Base-by-base conservation (phyloP, 2,797 vertebrate genomes). In the Mergus octosetaceus region DNA sequence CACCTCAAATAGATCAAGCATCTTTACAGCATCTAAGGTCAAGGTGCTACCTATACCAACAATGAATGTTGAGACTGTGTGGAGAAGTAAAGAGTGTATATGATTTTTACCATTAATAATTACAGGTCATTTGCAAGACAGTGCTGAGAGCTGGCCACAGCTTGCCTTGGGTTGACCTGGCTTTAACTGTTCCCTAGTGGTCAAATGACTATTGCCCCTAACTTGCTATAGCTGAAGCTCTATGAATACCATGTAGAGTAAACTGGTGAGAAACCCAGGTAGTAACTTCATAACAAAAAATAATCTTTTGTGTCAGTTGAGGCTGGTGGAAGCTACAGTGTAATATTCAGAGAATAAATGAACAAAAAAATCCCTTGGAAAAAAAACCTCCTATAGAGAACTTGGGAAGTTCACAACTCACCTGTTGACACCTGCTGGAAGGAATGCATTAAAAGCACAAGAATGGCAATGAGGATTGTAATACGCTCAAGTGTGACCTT, bases 211-310 rank as follows among this genome's bases (percentile, higher is more conserved):
- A 32, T 25, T 68, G 22, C 3, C 17, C 4, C n/a, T 43, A 11
- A 4, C 0, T 0, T 4, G 3, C 32, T 54, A 6, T 17, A 34
- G 9, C 13, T 69, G 62, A 81, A 94, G 54, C 10, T 81, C 30
- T 56, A 11, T 49, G n/a, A 78, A 38, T 72, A 43, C 1, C 1
- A 9, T 10, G 10, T 9, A 27, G 0, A 39, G 21, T 39, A 39
- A 58, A 57, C n/a, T 9, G 2, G 6, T 64, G 27, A 85, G 54
- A 85, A 90, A 76, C 1, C 3, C 47, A 53, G 5, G 15, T 38
- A 27, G 8, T 16, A 20, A 6, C 11, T 21, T 11, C 21, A n/a
- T 58, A 20, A 11, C 22, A 72, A 20, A 1, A 53, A 32, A 54
- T 54, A 25, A 21, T 22, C 15, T 54, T 54, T 71, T 41, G 28